These are phyloP conservation scores for Oryzias melastigma DNA, from an alignment of 2,113 vertebrate species.

Conservation along the genomic window DNA sequence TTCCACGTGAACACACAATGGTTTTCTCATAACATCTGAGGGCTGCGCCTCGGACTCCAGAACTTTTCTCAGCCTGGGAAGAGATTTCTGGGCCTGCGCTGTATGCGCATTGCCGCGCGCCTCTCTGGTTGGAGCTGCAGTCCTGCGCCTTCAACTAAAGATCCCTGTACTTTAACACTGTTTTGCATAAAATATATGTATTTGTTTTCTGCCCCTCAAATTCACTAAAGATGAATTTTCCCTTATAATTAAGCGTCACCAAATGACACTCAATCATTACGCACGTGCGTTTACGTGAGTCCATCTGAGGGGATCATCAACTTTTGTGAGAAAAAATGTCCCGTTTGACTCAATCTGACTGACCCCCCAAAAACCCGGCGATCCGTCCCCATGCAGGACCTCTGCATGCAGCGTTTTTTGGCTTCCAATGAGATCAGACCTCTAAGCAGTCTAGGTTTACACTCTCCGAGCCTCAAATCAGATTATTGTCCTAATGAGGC, in stretches of 20 bases:
- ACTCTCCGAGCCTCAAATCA: constrained; percentile 24
- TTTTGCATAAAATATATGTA: too few relatives aligned
- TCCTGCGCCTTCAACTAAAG: too few relatives aligned
- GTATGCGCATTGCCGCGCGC: not conserved
- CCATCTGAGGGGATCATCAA: too few relatives aligned
- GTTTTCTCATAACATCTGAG: constrained; percentile 71
- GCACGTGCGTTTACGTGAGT: too few relatives aligned
- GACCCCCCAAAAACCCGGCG: not conserved
- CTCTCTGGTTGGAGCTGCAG: too few relatives aligned
- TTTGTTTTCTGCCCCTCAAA: too few relatives aligned
- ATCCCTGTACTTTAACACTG: too few relatives aligned
- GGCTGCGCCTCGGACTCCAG: constrained; percentile 49
- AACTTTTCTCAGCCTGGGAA: constrained; percentile 43
- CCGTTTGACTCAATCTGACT: too few relatives aligned
- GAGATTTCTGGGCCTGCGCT: constrained; percentile 30
- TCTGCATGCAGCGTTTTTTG: not conserved
- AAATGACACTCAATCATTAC: too few relatives aligned
- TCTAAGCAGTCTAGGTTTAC: constrained; percentile 17
- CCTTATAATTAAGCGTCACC: too few relatives aligned
- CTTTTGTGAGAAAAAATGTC: too few relatives aligned
- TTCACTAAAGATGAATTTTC: too few relatives aligned
- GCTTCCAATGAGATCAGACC: constrained; percentile 25
- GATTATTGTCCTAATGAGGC: constrained; percentile 34
- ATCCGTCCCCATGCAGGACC: not conserved
- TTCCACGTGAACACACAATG: constrained; percentile 74